Evolutionary conservation across 2,113 vertebrate genomes (phyloP).

Genomic region (Salvelinus alpinus): DNA sequence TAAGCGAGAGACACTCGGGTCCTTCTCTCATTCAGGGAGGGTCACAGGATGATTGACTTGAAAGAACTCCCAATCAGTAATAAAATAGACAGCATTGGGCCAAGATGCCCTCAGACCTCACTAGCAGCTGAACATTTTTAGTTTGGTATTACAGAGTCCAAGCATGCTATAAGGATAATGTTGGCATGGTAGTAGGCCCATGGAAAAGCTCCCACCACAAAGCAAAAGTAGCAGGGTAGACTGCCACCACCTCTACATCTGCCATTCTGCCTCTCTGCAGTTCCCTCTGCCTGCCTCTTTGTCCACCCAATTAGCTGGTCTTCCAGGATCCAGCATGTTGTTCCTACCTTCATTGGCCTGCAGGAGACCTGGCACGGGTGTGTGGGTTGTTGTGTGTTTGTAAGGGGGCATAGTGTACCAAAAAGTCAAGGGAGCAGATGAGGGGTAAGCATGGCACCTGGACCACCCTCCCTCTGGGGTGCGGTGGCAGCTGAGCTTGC

Average conservation of each 20-base stretch:
- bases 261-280: conserved; percentile 45
- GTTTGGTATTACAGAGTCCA: conserved; percentile 28
- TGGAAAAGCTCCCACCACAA: conserved; percentile 33
- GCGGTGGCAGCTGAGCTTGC: conserved; percentile 72
- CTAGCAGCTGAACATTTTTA: conserved; percentile 27
- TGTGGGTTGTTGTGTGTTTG: not conserved
- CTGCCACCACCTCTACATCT: conserved; percentile 48
- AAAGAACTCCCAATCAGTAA: conserved; percentile 46
- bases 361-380: conserved; percentile 36
- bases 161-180: conserved; percentile 23
- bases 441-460: conserved; percentile 63
- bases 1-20: conserved; percentile 5
- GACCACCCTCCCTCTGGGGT: conserved; percentile 59
- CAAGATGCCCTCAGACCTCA: conserved; percentile 46
- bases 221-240: conserved; percentile 17
- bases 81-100: conserved; percentile 47
- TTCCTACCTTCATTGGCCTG: not conserved
- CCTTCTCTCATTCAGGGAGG: conserved; percentile 23
- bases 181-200: conserved; percentile 10
- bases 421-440: conserved; percentile 13
- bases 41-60: conserved; percentile 41
- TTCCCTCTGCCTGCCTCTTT: conserved; percentile 50
- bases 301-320: conserved; percentile 58
- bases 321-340: not conserved
- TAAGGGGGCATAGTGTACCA: not conserved